A percentile compares a stretch with the other conserved stretches of the same genome.
Evolutionary conservation across 2,888 invertebrate genomes (phyloP).

Genomic region (Hydropsyche betteni): DNA sequence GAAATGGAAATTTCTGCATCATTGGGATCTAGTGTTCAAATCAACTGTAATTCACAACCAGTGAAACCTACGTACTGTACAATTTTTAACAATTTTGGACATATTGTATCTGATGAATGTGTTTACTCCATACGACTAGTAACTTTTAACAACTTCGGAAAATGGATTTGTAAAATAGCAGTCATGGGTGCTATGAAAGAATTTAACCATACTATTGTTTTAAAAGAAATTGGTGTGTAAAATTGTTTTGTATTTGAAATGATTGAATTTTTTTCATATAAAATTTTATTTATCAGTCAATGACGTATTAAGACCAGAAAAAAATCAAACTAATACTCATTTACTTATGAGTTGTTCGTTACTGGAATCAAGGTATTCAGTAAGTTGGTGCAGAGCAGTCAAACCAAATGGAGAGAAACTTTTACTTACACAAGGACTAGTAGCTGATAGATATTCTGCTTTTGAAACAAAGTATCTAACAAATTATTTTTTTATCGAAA

Average conservation of each 20-base stretch:
- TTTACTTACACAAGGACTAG: conserved; percentile 40
- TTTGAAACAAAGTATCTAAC: conserved; percentile 38
- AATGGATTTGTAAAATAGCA: conserved; percentile 45
- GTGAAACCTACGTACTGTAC: conserved; percentile 37
- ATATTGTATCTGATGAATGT: conserved; percentile 36
- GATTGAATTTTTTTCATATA: neutral
- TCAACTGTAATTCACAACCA: conserved; percentile 33
- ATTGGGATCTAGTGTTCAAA: conserved; percentile 32
- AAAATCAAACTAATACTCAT: neutral
- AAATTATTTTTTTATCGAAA: neutral
- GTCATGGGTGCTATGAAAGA: conserved; percentile 40
- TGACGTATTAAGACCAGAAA: conserved; percentile 27
- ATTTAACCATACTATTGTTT: conserved; percentile 33
- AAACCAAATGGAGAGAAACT: conserved; percentile 40
- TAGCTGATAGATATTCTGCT: conserved; percentile 45
- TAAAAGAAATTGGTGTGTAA: conserved; percentile 34
- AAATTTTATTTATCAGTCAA: conserved; percentile 25
- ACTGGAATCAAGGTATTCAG: conserved; percentile 18
- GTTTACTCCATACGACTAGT: conserved; percentile 36
- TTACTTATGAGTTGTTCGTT: conserved; percentile 40
- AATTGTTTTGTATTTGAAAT: neutral
- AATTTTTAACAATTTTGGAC: conserved; percentile 37
- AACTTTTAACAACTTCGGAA: conserved; percentile 40
- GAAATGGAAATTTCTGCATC: conserved; percentile 1
- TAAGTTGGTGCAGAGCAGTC: conserved; percentile 47